Conservation (phyloP, 2,797 vertebrate species). For the Argyrosomus regius region DNA sequence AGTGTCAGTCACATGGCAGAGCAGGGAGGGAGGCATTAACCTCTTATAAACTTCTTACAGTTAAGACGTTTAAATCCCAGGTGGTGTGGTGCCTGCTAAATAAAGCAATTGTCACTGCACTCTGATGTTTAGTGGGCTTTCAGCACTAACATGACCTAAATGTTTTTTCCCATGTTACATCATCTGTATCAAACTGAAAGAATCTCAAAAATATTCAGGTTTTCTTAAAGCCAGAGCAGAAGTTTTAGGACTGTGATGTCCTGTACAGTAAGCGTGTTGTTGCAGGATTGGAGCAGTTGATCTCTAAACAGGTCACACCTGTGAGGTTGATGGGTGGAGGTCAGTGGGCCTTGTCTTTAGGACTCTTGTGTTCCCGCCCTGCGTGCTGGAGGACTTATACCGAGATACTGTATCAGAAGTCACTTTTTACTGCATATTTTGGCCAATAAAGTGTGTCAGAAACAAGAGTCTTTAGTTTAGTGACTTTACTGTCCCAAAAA, state of each 20-base stretch:
- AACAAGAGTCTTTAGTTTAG: neutral
- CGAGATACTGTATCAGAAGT: conserved; percentile 1
- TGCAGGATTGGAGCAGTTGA: conserved; percentile 24
- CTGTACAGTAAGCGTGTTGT: neutral
- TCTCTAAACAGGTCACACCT: conserved; percentile 21
- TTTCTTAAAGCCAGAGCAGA: neutral
- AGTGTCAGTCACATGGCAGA: conserved; percentile 73
- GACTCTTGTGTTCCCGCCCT: conserved; percentile 5
- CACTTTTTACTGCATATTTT: neutral
- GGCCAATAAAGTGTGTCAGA: neutral
- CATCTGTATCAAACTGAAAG: neutral
- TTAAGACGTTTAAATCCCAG: conserved; percentile 82
- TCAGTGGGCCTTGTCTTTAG: conserved; percentile 51
- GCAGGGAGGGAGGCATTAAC: conserved; percentile 76
- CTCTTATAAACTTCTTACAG: conserved; percentile 80
- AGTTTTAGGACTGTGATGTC: neutral
- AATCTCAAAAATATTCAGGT: neutral
- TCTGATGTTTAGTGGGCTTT: conserved; percentile 40
- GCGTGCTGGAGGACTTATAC: conserved; percentile 14
- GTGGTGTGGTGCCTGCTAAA: conserved; percentile 79
- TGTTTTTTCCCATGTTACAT: conserved; percentile 26
- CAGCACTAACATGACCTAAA: conserved; percentile 36
- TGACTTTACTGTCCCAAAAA: neutral
- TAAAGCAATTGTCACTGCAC: conserved; percentile 68
- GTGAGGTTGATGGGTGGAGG: conserved; percentile 33